Evolutionary conservation across 2,113 vertebrate species (phyloP).

Genomic region (Hydropotes inermis): DNA sequence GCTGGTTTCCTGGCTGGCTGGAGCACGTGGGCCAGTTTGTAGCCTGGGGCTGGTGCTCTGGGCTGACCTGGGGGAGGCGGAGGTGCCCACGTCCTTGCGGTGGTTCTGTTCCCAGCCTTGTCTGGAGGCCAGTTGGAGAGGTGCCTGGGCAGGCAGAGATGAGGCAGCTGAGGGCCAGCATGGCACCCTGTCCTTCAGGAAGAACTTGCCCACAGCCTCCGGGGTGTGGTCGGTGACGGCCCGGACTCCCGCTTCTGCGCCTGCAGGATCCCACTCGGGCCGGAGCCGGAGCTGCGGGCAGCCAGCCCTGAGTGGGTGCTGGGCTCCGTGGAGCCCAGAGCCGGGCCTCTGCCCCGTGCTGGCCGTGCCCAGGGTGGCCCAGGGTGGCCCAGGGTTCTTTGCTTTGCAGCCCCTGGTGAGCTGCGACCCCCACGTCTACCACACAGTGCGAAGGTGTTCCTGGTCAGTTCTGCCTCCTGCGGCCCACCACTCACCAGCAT

Average conservation of each 20-base stretch:
- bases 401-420: not conserved
- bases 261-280: rapidly evolving
- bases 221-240: rapidly evolving
- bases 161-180: rapidly evolving
- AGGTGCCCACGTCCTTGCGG: rapidly evolving
- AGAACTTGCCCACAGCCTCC: not conserved
- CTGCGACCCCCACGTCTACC: rapidly evolving
- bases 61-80: rapidly evolving
- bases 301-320: not conserved
- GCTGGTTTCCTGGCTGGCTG: not conserved
- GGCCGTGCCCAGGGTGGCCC: not conserved
- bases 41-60: not conserved
- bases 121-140: rapidly evolving
- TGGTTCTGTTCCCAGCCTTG: rapidly evolving
- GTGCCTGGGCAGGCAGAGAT: rapidly evolving
- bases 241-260: rapidly evolving
- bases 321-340: not conserved
- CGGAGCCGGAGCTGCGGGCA: rapidly evolving
- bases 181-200: rapidly evolving
- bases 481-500: rapidly evolving
- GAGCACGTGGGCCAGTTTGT: rapidly evolving
- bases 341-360: not conserved
- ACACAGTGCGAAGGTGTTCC: rapidly evolving
- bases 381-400: no score
- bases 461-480: rapidly evolving